Percentiles rank a stretch among this genome's conserved stretches.
These are phyloP conservation scores for Hypothenemus hampei DNA, from an alignment of 1,140 invertebrate genomes.

Conservation along the genomic window DNA sequence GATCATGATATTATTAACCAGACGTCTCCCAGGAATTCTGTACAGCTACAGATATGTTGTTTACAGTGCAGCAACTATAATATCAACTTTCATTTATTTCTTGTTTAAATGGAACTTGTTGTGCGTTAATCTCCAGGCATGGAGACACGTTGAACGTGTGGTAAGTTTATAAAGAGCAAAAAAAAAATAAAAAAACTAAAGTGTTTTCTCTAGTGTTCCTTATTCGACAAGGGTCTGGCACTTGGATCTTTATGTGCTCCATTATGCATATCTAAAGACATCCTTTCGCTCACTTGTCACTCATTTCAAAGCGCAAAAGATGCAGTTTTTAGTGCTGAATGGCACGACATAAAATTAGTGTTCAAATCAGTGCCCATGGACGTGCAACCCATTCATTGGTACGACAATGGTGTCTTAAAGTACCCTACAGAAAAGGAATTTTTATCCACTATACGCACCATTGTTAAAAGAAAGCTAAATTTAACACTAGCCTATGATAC, in stretches of 20 bases:
- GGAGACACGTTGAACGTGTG: conserved; percentile 51
- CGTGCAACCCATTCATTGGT: conserved; percentile 46
- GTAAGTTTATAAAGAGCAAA: conserved; percentile 45
- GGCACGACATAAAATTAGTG: conserved; percentile 50
- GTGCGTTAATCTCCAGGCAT: conserved; percentile 54
- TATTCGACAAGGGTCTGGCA: conserved; percentile 48
- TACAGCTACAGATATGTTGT: conserved; percentile 33
- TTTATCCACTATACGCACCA: conserved; percentile 48
- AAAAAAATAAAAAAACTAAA: not conserved
- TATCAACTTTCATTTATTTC: conserved; percentile 38
- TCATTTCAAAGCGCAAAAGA: conserved; percentile 54
- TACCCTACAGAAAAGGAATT: conserved; percentile 55
- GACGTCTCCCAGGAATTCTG: conserved; percentile 32
- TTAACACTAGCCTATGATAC: conserved; percentile 48
- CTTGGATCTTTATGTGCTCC: conserved; percentile 55
- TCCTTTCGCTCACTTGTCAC: conserved; percentile 54
- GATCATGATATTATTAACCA: conserved; percentile 32
- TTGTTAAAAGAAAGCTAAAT: conserved; percentile 52
- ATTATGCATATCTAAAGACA: conserved; percentile 50
- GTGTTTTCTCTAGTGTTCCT: conserved; percentile 55
- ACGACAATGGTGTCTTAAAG: conserved; percentile 47
- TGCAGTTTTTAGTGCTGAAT: conserved; percentile 54
- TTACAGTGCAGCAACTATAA: conserved; percentile 25
- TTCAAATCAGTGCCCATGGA: conserved; percentile 51
- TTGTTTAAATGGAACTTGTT: conserved; percentile 55